phyloP scores from a whole-genome alignment of 2,113 vertebrate species.

The Microtus oregoni region DNA sequence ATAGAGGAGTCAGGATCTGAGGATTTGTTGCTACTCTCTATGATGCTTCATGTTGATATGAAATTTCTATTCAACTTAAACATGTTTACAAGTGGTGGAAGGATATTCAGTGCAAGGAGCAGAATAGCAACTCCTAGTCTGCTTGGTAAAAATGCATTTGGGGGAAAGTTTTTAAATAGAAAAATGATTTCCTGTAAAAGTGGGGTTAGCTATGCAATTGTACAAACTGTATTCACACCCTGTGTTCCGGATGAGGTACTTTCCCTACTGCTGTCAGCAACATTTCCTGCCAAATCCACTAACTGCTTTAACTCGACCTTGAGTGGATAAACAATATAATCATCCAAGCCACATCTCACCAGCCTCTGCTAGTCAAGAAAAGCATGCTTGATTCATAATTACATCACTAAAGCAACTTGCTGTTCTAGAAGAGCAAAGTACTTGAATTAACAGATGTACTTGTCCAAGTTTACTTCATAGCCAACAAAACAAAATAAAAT shows the following conservation, averaged over 20 bases:
- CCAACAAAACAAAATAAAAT: slow-evolving; percentile 48
- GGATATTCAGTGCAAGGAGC: slow-evolving; percentile 17
- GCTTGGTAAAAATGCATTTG: slow-evolving; percentile 20
- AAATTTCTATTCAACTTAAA: slow-evolving; percentile 48
- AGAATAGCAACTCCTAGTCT: slow-evolving; percentile 31
- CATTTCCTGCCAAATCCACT: slow-evolving; percentile 58
- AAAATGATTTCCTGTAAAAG: not conserved
- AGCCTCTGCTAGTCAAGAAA: slow-evolving; percentile 62
- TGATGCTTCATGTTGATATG: slow-evolving; percentile 33
- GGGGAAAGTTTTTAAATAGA: slow-evolving; percentile 11
- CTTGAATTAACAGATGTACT: slow-evolving; percentile 48
- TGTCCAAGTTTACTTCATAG: not conserved
- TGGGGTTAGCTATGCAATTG: not conserved
- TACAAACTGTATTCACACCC: slow-evolving; percentile 49
- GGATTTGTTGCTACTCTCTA: not conserved
- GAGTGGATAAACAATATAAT: slow-evolving; percentile 61
- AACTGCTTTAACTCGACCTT: slow-evolving; percentile 58
- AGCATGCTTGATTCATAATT: slow-evolving; percentile 46
- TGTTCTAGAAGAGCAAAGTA: slow-evolving; percentile 57
- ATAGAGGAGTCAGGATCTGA: not conserved
- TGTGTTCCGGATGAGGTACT: slow-evolving; percentile 41
- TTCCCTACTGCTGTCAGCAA: slow-evolving; percentile 57
- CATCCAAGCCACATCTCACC: slow-evolving; percentile 20
- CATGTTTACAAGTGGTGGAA: slow-evolving; percentile 47
- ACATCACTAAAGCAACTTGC: slow-evolving; percentile 40